Evolutionary conservation across 2,113 vertebrate species (phyloP).

Genomic region (Cryptotis parvus): DNA sequence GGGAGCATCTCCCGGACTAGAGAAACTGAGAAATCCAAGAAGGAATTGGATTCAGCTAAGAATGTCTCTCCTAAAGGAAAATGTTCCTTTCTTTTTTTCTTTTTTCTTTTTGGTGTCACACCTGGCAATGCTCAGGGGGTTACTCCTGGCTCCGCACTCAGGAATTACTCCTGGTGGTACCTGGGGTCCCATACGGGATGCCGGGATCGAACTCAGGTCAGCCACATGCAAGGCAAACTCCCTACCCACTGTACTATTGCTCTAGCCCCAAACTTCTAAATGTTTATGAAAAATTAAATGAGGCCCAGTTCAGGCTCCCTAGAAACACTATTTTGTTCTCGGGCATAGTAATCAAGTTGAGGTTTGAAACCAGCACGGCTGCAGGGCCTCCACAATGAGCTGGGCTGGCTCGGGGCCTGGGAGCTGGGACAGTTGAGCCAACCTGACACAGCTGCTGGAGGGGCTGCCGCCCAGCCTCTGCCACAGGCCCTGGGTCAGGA

Average conservation of each 20-base stretch:
- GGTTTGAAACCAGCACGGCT: slow-evolving; percentile 16
- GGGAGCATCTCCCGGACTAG: neutral
- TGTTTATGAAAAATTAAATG: slow-evolving; percentile 8
- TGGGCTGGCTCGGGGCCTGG: neutral
- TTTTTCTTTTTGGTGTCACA: no score
- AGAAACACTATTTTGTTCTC: slow-evolving; percentile 12
- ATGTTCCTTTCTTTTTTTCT: no score
- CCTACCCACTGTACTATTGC: no score
- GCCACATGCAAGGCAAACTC: no score
- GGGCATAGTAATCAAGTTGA: neutral
- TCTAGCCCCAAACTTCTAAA: no score
- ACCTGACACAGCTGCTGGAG: neutral
- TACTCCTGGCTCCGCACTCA: no score
- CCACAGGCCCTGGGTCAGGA: neutral
- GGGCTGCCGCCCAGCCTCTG: no score
- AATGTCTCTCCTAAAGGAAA: slow-evolving; percentile 24
- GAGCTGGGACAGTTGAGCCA: neutral
- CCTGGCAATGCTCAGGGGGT: no score
- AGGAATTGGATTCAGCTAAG: slow-evolving; percentile 13
- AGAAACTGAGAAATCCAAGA: slow-evolving; percentile 26
- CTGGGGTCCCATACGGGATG: no score
- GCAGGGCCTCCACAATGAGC: neutral
- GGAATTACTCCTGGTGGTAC: no score
- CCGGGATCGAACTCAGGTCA: no score
- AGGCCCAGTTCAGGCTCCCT: neutral